Conservation (phyloP, 2,797 vertebrate species). For the Enteromius paludinosus region DNA sequence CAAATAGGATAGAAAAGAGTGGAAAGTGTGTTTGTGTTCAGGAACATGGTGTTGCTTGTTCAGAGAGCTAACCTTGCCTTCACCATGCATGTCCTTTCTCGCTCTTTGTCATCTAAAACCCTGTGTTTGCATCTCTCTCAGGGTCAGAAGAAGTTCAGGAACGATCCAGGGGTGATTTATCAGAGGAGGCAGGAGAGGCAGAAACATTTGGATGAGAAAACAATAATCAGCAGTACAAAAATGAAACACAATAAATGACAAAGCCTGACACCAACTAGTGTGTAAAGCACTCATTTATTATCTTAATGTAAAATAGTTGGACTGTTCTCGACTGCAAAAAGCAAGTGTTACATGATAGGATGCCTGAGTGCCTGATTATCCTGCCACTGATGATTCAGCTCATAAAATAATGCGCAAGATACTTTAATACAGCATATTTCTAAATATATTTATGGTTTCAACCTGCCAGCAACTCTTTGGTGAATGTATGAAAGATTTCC, state of each 20-base stretch:
- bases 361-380: constrained; percentile 1
- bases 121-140: constrained; percentile 3
- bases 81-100: background rate
- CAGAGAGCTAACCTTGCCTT: background rate
- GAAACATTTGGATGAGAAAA: constrained; percentile 32
- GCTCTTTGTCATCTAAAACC: background rate
- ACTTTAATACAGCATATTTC: background rate
- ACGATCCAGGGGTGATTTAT: constrained; percentile 16
- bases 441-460: background rate
- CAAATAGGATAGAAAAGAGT: background rate
- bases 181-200: constrained; percentile 8
- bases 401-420: background rate
- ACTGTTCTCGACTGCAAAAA: background rate
- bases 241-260: constrained; percentile 10
- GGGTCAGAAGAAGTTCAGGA: constrained; percentile 34
- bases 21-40: background rate
- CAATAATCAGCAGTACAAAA: constrained; percentile 21
- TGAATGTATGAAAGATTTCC: background rate
- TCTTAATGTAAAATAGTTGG: constrained; percentile 1
- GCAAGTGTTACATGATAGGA: background rate
- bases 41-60: background rate
- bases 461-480: background rate
- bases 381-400: background rate
- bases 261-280: constrained; percentile 1
- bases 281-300: constrained; percentile 14